Evolutionary conservation across 2,888 invertebrate species (phyloP).

Genomic region (Lasius platythorax): DNA sequence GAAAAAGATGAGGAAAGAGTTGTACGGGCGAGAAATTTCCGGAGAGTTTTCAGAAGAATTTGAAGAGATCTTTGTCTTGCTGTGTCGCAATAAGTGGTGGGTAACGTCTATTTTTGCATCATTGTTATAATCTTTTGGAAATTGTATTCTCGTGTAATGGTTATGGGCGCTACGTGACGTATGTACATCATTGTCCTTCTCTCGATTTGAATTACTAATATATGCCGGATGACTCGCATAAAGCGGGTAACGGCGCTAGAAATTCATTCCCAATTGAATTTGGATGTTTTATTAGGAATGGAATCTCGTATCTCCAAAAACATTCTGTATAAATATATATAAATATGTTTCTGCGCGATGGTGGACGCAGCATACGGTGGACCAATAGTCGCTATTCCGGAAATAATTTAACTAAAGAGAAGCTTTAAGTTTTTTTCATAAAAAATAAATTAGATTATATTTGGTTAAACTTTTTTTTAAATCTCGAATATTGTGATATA

Average conservation of each 20-base stretch:
- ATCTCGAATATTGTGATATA: background rate
- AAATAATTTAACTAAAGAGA: background rate
- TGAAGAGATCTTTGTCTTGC: constrained; percentile 54
- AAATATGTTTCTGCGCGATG: constrained; percentile 75
- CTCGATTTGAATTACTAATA: constrained; percentile 78
- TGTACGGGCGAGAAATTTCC: constrained; percentile 40
- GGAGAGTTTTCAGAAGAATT: constrained; percentile 18
- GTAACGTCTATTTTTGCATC: constrained; percentile 87
- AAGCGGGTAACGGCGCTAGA: background rate
- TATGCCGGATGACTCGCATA: constrained; percentile 37
- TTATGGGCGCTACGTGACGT: constrained; percentile 71
- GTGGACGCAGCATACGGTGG: constrained; percentile 56
- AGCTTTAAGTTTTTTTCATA: background rate
- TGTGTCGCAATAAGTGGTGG: constrained; percentile 55
- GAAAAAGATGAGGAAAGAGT: constrained; percentile 32
- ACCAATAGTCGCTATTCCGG: constrained; percentile 9
- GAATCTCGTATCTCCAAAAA: background rate
- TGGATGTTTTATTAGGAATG: background rate
- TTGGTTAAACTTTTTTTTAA: background rate
- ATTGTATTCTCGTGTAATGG: constrained; percentile 77
- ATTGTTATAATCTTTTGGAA: constrained; percentile 86
- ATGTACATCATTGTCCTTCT: constrained; percentile 76
- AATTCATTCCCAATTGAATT: background rate
- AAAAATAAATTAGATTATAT: background rate
- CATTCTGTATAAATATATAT: constrained; percentile 71